A percentile compares a stretch with the other conserved stretches of the same genome.
These are phyloP conservation scores for Drosophila eugracilis DNA, from an alignment of 1,140 invertebrate genomes.

Conservation along the genomic window DNA sequence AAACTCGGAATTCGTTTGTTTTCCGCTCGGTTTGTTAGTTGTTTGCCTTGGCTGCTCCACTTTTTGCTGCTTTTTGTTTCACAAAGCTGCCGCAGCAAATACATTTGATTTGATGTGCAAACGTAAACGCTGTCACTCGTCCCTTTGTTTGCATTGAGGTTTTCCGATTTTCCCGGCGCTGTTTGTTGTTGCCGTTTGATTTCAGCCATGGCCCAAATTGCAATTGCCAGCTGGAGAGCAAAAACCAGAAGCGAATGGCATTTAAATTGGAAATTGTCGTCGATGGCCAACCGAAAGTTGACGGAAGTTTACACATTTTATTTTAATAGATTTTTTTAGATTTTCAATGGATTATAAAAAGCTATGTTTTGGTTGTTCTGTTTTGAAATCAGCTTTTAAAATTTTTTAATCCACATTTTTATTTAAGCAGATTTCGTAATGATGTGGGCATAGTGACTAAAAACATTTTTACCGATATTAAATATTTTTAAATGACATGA, in stretches of 20 bases:
- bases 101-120: constrained; percentile 70
- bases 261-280: constrained; percentile 31
- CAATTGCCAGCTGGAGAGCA: constrained; percentile 25
- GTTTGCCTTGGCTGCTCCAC: constrained; percentile 57
- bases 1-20: constrained; percentile 42
- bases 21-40: constrained; percentile 52
- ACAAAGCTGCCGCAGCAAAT: constrained; percentile 67
- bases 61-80: constrained; percentile 29
- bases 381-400: too few relatives aligned
- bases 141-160: constrained; percentile 70
- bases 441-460: too few relatives aligned
- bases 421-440: too few relatives aligned
- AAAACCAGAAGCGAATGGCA: constrained; percentile 13
- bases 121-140: constrained; percentile 42
- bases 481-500: too few relatives aligned
- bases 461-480: too few relatives aligned
- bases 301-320: constrained; percentile 3
- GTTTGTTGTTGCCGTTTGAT: constrained; percentile 38
- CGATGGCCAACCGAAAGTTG: not conserved
- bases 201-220: constrained; percentile 38
- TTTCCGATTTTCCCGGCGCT: constrained; percentile 44
- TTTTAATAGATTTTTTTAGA: not conserved
- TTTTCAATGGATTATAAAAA: not conserved
- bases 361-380: too few relatives aligned
- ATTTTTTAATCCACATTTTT: too few relatives aligned